Conservation (phyloP, 1,140 invertebrate species). For the Anastrepha obliqua region DNA sequence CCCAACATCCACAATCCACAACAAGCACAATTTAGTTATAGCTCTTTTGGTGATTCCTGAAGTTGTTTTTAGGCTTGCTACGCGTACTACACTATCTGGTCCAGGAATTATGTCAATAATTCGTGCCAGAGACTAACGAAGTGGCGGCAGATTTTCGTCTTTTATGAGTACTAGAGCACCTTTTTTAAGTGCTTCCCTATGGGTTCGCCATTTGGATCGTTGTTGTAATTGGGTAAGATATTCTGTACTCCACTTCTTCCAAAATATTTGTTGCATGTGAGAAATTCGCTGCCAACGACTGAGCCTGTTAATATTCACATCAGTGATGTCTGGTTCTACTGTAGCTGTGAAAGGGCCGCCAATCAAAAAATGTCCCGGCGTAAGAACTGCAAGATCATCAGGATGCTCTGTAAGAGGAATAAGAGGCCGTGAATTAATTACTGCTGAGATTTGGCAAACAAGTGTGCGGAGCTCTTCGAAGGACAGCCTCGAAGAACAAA, state of each 20-base stretch:
- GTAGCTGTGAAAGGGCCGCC: slow-evolving; percentile 1
- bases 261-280: slow-evolving; percentile 54
- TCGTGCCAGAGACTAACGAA: slow-evolving; percentile 67
- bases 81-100: slow-evolving; percentile 62
- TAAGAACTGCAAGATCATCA: background rate
- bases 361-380: background rate
- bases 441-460: slow-evolving; percentile 58
- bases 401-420: background rate
- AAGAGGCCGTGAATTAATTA: slow-evolving; percentile 35
- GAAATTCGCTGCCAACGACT: background rate
- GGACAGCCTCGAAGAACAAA: too few relatives aligned
- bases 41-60: slow-evolving; percentile 61
- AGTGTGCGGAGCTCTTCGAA: slow-evolving; percentile 53
- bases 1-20: slow-evolving; percentile 21
- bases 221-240: slow-evolving; percentile 60
- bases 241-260: slow-evolving; percentile 60
- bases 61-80: slow-evolving; percentile 59
- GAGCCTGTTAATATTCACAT: too few relatives aligned
- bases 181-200: slow-evolving; percentile 58
- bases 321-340: too few relatives aligned
- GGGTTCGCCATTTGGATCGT: slow-evolving; percentile 59
- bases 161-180: slow-evolving; percentile 69
- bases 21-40: background rate
- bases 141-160: slow-evolving; percentile 66
- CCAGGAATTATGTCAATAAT: too few relatives aligned